These are phyloP conservation scores for Himalopsyche kuldschensis DNA, from an alignment of 2,888 invertebrate genomes.

Conservation along the genomic window DNA sequence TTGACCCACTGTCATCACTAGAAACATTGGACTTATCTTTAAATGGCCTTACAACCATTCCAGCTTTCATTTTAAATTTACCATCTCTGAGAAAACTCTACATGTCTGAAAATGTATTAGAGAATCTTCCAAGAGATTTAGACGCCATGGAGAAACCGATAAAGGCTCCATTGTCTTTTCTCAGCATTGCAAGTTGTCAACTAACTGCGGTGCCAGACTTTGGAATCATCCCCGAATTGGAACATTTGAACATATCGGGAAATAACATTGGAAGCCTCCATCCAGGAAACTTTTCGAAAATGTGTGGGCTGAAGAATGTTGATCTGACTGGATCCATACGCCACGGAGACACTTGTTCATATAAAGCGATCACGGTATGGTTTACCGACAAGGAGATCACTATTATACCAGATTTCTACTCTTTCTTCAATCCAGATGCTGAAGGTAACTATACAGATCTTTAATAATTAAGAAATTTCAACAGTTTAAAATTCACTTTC, in stretches of 20 bases:
- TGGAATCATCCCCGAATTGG: conserved; percentile 61
- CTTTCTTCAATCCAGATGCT: conserved; percentile 30
- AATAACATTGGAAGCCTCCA: conserved; percentile 57
- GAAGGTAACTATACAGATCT: conserved; percentile 33
- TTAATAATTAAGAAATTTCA: too few relatives aligned
- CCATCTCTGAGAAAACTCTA: conserved; percentile 65
- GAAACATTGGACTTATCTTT: conserved; percentile 61
- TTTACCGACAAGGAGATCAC: conserved; percentile 29
- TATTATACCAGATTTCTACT: conserved; percentile 28
- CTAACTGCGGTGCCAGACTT: conserved; percentile 63
- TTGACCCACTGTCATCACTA: conserved; percentile 54
- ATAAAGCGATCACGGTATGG: conserved; percentile 29
- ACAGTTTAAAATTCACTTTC: too few relatives aligned
- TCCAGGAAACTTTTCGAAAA: conserved; percentile 60
- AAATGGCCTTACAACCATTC: conserved; percentile 58
- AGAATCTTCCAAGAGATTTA: conserved; percentile 49
- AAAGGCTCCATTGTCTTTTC: conserved; percentile 59
- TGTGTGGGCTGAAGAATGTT: conserved; percentile 64
- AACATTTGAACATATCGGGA: conserved; percentile 64
- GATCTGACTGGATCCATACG: conserved; percentile 50
- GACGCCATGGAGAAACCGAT: conserved; percentile 58
- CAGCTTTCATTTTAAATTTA: conserved; percentile 58
- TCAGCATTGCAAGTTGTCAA: conserved; percentile 65
- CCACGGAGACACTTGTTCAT: conserved; percentile 26
- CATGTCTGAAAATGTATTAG: conserved; percentile 57